Evolutionary conservation across 2,113 vertebrate genomes (phyloP).

Genomic region (Columba janthina): DNA sequence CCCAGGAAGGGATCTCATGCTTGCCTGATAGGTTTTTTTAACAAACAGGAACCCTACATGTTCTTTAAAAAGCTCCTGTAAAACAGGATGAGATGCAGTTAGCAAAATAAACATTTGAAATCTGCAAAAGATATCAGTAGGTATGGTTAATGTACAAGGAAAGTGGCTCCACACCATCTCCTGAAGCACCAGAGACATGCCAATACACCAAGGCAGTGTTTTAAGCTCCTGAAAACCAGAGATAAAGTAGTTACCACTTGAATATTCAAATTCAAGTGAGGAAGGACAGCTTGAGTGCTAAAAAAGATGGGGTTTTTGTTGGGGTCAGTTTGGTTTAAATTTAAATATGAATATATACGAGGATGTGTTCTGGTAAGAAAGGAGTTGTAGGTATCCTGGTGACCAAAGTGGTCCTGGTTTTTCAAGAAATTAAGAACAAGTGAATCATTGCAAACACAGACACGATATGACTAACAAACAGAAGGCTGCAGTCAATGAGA

Average conservation of each 20-base stretch:
- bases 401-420: neutral
- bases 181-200: neutral
- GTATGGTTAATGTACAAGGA: neutral
- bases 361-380: neutral
- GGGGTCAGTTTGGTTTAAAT: neutral
- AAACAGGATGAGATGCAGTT: neutral
- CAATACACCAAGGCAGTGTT: neutral
- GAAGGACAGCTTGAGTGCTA: neutral
- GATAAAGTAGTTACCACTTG: neutral
- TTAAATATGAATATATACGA: neutral
- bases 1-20: neutral
- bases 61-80: neutral
- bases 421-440: neutral
- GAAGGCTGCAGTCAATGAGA: neutral
- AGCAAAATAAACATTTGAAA: neutral
- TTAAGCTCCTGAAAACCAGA: neutral
- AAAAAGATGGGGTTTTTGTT: neutral
- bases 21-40: neutral
- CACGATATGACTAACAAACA: fast-evolving
- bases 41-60: neutral
- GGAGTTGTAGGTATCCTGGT: neutral
- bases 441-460: neutral
- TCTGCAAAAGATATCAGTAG: neutral
- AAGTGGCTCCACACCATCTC: neutral
- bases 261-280: neutral